Percentiles rank a stretch among this genome's conserved stretches.
Evolutionary conservation across 2,888 invertebrate species (phyloP).

Genomic region (Biston betularia): DNA sequence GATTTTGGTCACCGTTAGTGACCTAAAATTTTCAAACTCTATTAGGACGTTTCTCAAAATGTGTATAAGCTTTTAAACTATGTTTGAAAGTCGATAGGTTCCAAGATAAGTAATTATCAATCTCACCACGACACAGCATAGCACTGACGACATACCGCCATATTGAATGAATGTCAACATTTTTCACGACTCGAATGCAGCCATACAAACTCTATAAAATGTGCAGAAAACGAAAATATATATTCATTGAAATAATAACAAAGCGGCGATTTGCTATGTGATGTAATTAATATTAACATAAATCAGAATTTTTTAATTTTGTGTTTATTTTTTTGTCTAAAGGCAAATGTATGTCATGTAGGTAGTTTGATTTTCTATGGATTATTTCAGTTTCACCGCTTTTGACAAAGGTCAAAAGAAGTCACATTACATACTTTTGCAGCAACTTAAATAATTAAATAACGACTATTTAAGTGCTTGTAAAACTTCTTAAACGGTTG

Average conservation of each 20-base stretch:
- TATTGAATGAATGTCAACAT: conserved; percentile 95
- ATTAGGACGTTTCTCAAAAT: conserved; percentile 53
- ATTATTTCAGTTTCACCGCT: conserved; percentile 36
- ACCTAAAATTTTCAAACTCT: conserved; percentile 52
- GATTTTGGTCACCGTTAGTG: conserved; percentile 48
- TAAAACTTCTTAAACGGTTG: too few relatives aligned
- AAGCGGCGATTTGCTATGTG: conserved; percentile 35
- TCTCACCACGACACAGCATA: conserved; percentile 98
- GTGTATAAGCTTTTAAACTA: conserved; percentile 52
- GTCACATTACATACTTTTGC: background rate
- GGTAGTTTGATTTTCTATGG: conserved; percentile 69
- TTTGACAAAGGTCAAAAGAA: conserved; percentile 6
- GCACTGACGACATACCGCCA: conserved; percentile 98
- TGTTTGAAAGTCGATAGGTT: conserved; percentile 61
- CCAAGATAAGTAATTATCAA: conserved; percentile 75
- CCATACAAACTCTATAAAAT: conserved; percentile 59
- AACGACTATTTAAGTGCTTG: too few relatives aligned
- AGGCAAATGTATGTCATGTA: conserved; percentile 68
- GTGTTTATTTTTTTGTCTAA: conserved; percentile 79
- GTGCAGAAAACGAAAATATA: conserved; percentile 49
- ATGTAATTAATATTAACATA: conserved; percentile 42
- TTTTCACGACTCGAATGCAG: conserved; percentile 74
- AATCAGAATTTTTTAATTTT: conserved; percentile 75
- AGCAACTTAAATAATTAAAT: too few relatives aligned
- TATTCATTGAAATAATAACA: conserved; percentile 49